phyloP scores from a whole-genome alignment of 2,113 vertebrate species.

The Oryzias javanicus region DNA sequence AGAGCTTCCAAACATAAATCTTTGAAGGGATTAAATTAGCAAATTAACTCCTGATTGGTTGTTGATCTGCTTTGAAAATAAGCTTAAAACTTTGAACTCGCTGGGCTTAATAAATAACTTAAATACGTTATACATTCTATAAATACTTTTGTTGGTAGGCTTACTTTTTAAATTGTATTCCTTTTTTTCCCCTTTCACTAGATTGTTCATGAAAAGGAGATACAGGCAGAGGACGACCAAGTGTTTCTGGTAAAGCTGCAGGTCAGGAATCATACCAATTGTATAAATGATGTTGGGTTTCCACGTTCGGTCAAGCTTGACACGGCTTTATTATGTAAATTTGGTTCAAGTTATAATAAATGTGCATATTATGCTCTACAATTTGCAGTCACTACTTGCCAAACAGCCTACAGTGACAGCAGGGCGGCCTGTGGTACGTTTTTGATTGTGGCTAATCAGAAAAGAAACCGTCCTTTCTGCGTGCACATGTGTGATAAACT shows the following conservation, averaged over 20 bases:
- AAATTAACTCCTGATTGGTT: no score
- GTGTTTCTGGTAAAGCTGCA: slow-evolving; percentile 97
- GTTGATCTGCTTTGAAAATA: no score
- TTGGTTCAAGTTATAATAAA: slow-evolving; percentile 27
- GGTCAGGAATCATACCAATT: slow-evolving; percentile 72
- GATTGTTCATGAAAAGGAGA: slow-evolving; percentile 99
- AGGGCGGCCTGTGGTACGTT: slow-evolving; percentile 93
- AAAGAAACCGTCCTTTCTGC: not conserved
- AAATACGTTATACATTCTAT: not conserved
- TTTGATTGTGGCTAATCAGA: slow-evolving; percentile 12
- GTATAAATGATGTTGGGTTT: slow-evolving; percentile 6
- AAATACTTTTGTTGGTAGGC: not conserved
- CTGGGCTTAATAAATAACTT: no score
- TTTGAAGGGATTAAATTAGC: no score
- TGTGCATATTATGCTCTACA: slow-evolving; percentile 45
- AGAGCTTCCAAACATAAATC: no score
- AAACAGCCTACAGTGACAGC: slow-evolving; percentile 91
- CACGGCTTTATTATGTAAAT: slow-evolving; percentile 35
- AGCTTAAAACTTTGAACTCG: no score
- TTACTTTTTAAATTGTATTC: not conserved
- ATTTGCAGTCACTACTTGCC: slow-evolving; percentile 87
- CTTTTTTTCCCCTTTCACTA: slow-evolving; percentile 62
- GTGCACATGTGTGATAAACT: slow-evolving; percentile 21
- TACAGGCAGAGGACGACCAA: slow-evolving; percentile 97
- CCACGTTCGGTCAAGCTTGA: slow-evolving; percentile 22